Evolutionary conservation across 2,113 vertebrate species (phyloP).

Genomic region (Rafetus swinhoei): DNA sequence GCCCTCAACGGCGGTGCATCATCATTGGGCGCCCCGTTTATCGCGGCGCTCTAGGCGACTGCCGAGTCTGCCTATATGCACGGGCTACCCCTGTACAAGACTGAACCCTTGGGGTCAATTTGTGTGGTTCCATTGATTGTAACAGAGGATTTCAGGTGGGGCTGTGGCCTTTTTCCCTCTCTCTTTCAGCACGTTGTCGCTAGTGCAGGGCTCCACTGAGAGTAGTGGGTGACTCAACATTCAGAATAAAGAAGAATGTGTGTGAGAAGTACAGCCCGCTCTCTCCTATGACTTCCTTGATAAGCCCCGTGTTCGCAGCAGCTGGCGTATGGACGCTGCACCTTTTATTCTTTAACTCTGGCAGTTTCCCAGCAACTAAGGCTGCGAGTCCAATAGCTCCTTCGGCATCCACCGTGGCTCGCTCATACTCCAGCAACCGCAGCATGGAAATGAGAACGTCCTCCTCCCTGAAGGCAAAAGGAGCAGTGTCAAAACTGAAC

Average conservation of each 20-base stretch:
- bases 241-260: not conserved
- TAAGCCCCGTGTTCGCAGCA: not conserved
- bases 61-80: no score
- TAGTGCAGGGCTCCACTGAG: not conserved
- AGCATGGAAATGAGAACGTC: conserved; percentile 88
- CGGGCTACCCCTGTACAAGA: no score
- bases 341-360: conserved; percentile 90
- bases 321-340: conserved; percentile 25
- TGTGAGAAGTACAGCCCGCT: not conserved
- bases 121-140: not conserved
- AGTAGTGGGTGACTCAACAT: not conserved
- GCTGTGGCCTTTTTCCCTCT: not conserved
- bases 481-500: not conserved
- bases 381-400: conserved; percentile 90
- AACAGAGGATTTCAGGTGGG: not conserved
- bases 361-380: conserved; percentile 84
- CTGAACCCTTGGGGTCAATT: not conserved
- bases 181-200: not conserved
- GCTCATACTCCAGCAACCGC: conserved; percentile 89
- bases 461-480: conserved; percentile 80
- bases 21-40: no score
- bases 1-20: no score
- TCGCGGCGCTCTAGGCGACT: no score
- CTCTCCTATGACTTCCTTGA: not conserved
- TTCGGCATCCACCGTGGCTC: conserved; percentile 85